These are phyloP conservation scores for Emesis russula DNA, from an alignment of 2,888 invertebrate species.

Conservation along the genomic window DNA sequence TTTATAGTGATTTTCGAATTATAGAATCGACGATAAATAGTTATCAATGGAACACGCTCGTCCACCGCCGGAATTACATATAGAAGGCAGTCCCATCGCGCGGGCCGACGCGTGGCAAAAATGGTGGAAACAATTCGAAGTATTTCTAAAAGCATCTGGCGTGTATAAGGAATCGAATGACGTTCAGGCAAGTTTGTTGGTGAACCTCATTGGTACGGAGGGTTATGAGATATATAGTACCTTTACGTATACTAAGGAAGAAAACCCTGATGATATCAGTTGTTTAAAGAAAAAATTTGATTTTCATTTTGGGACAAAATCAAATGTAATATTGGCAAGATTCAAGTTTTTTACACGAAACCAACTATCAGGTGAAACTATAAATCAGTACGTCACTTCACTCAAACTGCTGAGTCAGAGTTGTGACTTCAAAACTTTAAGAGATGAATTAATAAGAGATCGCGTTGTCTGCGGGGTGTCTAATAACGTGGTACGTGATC, in stretches of 20 bases:
- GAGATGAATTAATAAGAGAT: conserved; percentile 64
- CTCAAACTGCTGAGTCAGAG: conserved; percentile 68
- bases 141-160: conserved; percentile 70
- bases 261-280: conserved; percentile 63
- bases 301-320: conserved; percentile 68
- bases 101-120: not conserved
- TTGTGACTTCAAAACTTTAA: conserved; percentile 71
- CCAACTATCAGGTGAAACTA: conserved; percentile 49
- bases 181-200: conserved; percentile 76
- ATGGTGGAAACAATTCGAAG: conserved; percentile 27
- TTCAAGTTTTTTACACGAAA: no score
- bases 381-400: conserved; percentile 79
- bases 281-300: conserved; percentile 74
- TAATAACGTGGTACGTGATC: not conserved
- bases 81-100: not conserved
- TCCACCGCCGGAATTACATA: conserved; percentile 32
- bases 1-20: not conserved
- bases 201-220: conserved; percentile 81
- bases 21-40: not conserved
- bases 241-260: conserved; percentile 33
- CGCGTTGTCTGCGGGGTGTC: conserved; percentile 62
- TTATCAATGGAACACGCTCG: conserved; percentile 5
- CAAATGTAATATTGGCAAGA: conserved; percentile 62
- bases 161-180: conserved; percentile 57
- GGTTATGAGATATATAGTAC: conserved; percentile 39